Conservation (phyloP, 1,140 invertebrate species). For the Pseudomyrmex cubaensis region DNA sequence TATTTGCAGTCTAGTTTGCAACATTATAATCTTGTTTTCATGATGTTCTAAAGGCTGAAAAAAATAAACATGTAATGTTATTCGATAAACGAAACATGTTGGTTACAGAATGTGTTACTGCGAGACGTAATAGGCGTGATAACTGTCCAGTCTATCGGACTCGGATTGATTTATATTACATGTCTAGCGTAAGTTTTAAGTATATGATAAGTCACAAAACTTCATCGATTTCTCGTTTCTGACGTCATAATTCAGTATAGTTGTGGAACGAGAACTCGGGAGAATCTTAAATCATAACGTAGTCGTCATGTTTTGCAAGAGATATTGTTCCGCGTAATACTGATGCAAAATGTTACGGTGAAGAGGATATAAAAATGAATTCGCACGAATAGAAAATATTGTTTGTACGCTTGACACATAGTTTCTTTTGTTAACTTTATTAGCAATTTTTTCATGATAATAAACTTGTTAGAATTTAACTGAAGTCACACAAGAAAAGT, state of each 20-base stretch:
- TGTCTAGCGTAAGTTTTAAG: slow-evolving; percentile 48
- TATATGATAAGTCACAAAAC: too few species aligned
- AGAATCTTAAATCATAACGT: too few species aligned
- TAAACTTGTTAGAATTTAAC: slow-evolving; percentile 10
- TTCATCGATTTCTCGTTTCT: too few species aligned
- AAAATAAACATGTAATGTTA: too few species aligned
- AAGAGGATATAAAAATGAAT: not conserved
- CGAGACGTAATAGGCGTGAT: slow-evolving; percentile 69
- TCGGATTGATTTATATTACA: slow-evolving; percentile 68
- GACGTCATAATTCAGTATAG: too few species aligned
- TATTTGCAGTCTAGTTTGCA: not conserved
- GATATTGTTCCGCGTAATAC: not conserved
- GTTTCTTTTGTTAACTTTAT: not conserved
- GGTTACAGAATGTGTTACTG: slow-evolving; percentile 53
- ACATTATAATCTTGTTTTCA: not conserved
- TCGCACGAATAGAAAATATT: not conserved
- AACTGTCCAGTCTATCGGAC: slow-evolving; percentile 68
- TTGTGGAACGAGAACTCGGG: too few species aligned
- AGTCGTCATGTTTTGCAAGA: too few species aligned
- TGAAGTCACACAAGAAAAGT: not conserved
- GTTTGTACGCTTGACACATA: not conserved
- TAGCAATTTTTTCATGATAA: slow-evolving; percentile 24
- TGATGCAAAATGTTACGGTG: not conserved
- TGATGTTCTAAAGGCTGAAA: not conserved
- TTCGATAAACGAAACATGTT: slow-evolving; percentile 79